Evolutionary conservation across 1,140 invertebrate genomes (phyloP), one percentile per base, ranked within the genome.

Genomic region (Anastrepha ludens): DNA sequence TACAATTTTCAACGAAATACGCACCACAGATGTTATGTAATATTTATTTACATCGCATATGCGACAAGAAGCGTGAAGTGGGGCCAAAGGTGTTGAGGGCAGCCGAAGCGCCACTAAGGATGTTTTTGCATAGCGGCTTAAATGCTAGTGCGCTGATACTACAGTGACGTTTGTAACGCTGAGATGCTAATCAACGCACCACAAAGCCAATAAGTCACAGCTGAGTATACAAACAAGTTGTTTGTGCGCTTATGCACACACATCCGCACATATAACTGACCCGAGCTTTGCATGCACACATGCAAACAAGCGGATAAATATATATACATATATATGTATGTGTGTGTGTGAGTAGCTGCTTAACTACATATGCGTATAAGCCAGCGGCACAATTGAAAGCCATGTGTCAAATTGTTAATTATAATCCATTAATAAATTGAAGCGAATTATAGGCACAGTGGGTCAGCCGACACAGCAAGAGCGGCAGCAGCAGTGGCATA

Each of bases 341-440:
- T 50, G 74, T 20, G 5, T 78, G 44, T 78, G 5, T 39, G 7
- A 6, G 17, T 3, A 17, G 29, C 29, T 29, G 29, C 29, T 29
- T 29, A 29, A 29, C 29, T 29, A 29, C 0, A 29, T 29, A 29
- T 29, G 29, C 29, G 39, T 7, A 13, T 17, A 47, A 8, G 39
- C 44, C 60, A 74, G 13, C 70, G 2, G 41, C 44, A 39, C 15
- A 74, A 67, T 67, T 67, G 64, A 67, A 13, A 29, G 9, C 29
- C 20, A 67, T 67, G 13, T 3, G 64, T 67, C 64, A 67, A 67
- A 67, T 67, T 67, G 39, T 67, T 67, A 41, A 67, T 67, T 67
- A 67, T 39, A 67, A 67, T 39, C 39, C 64, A 67, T 67, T 67
- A 67, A 41, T 67, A 41, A 67, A 67, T 67, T 41, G 64, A 55